phyloP scores from a whole-genome alignment of 2,113 vertebrate genomes.

The Lasiurus cinereus region DNA sequence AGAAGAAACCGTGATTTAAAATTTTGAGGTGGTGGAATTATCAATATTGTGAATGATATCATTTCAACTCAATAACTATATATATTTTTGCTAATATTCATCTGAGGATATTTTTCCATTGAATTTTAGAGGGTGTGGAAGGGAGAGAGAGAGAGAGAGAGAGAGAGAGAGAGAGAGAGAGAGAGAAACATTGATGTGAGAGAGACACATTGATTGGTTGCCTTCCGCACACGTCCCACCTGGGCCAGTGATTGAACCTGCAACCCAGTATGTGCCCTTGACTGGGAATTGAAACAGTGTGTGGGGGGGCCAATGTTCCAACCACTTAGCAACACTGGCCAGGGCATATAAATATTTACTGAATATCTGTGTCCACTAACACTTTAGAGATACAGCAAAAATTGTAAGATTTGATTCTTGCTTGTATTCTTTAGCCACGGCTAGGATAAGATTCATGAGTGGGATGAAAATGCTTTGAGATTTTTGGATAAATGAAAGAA shows the following conservation, averaged over 20 bases:
- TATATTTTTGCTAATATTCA: not conserved
- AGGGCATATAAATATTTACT: not conserved
- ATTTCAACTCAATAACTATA: conserved; percentile 33
- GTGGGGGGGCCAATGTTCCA: not conserved
- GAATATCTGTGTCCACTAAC: not conserved
- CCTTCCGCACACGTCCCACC: not conserved
- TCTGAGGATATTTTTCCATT: not conserved
- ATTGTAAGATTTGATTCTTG: not conserved
- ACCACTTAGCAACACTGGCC: not conserved
- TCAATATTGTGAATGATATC: not conserved
- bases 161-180: not conserved
- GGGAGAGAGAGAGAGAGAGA: not conserved
- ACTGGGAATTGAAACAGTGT: not conserved
- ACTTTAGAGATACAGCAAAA: not conserved
- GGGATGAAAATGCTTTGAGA: not conserved
- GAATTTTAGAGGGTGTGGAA: not conserved
- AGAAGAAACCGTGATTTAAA: not conserved
- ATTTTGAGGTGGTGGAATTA: not conserved
- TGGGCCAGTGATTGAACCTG: not conserved
- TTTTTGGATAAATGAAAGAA: conserved; percentile 1
- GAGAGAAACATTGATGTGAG: not conserved
- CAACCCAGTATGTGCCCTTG: not conserved
- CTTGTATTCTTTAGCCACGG: not conserved
- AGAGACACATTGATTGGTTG: not conserved
- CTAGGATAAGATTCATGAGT: not conserved